Evolutionary conservation across 2,113 vertebrate genomes (phyloP), one percentile per base, ranked within the genome.

Genomic region (Gymnorhina tibicen): DNA sequence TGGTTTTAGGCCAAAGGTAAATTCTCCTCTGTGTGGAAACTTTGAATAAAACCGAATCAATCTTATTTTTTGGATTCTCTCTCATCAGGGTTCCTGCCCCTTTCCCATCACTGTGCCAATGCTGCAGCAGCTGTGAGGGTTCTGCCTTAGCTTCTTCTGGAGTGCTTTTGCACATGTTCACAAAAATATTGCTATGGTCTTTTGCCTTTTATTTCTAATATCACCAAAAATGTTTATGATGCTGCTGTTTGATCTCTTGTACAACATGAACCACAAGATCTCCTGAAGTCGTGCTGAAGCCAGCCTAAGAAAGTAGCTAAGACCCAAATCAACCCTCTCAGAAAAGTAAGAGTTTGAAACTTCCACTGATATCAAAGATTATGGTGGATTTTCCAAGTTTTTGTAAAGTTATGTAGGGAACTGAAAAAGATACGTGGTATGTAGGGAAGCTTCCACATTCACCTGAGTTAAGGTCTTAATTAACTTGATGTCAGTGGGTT

Each of bases 1-100:
- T 95, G 91, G 68, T 69, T 63, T 93, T 17, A 33, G 56, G 89
- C 96, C 97, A 95, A 76, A 94, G 77, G 67, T 95, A 70, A 87
- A 88, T 92, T 93, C 80, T 93, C 41, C 47, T 80, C 78, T 42
- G 11, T 35, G 76, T 87, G 93, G 88, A 94, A 96, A 84, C 47
- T 94, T 84, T 89, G 76, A 85, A 55, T 78, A 85, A 56, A 92
- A 59, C 21, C 0, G 3, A n/a, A 74, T 91, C 63, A 59, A 16
- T 49, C 0, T n/a, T n/a, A 72, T 53, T 76, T 87, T 85, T 64
- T 5, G 8, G 42, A 67, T 89, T 83, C 58, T 78, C 37, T 93
- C 88, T 81, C 60, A 1, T 46, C 5, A 9, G 63, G 46, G 24
- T 28, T 84, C 52, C 75, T 93, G 64, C 64, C 22, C 3, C 63